Base-by-base conservation (phyloP, 2,888 invertebrate genomes). In the Synergus japonicus region DNA sequence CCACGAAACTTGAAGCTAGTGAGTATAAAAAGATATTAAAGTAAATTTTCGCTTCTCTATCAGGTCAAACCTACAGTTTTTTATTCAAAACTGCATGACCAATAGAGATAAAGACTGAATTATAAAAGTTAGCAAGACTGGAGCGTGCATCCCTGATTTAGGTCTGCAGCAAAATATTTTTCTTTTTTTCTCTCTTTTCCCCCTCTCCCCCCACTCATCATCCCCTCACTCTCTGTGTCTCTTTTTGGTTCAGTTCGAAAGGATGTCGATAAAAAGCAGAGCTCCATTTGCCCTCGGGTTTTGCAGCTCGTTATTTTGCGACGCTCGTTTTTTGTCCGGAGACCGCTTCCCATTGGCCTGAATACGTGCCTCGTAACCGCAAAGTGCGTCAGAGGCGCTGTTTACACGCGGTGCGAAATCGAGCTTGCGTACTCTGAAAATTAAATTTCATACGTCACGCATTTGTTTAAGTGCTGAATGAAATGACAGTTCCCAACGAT, bases 371-470 rank as follows among this genome's bases (percentile, higher is more conserved):
- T 22, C 22, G 60, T 22, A 22, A 60, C 60, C 60, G 10, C 60
- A 22, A 4, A 0, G 22, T 60, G 22, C 18, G 22, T 60, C 22
- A 22, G 12, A 22, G 18, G 18, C n/a, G 22, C 22, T 60, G 60
- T 60, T 60, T 60, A 58, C 58, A n/a, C 4, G 18, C 58, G 10
- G 22, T 60, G 4, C 12, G 2, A 60, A 60, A 60, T 60, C 22
- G 60, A 60, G 60, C 60, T 60, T 60, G 12, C 22, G 22, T 60
- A 12, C 10, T 22, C 18, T 60, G 22, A 22, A 60, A 60, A 60
- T 60, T 60, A 60, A 60, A 60, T 60, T 60, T 22, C 22, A 60
- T 60, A 22, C 22, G 22, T 60, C 60, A 60, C 18, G 22, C 60
- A 60, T 60, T 60, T 60, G 18, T 60, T 60, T 60, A 22, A 18